These are phyloP conservation scores for Talpa occidentalis DNA, from an alignment of 2,113 vertebrate genomes.

Conservation along the genomic window DNA sequence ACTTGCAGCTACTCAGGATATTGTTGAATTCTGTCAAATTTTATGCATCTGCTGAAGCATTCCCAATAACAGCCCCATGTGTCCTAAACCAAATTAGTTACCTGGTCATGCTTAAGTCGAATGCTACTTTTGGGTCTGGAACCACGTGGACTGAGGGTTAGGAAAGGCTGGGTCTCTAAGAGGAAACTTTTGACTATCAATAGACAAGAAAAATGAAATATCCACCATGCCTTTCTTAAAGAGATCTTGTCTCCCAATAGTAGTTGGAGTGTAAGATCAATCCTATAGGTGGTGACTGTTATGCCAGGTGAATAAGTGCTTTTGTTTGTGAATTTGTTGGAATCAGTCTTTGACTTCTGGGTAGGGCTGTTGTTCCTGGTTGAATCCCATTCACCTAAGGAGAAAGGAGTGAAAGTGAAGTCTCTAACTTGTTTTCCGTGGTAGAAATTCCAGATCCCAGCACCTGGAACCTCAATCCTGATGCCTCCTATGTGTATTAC, in stretches of 20 bases:
- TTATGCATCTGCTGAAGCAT: background rate
- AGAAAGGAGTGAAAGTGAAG: background rate
- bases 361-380: background rate
- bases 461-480: slow-evolving; percentile 93
- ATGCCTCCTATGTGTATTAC: slow-evolving; percentile 96
- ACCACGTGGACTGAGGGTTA: background rate
- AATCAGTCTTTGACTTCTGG: background rate
- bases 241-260: background rate
- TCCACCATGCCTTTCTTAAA: background rate
- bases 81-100: background rate
- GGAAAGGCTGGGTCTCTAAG: background rate
- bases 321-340: background rate
- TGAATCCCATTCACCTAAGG: background rate
- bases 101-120: background rate
- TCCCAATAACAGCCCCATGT: background rate
- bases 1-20: background rate
- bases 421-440: slow-evolving; percentile 44
- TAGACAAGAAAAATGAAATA: background rate
- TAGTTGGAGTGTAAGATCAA: accelerated
- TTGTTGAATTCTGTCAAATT: background rate
- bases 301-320: background rate
- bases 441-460: slow-evolving; percentile 93
- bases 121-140: background rate
- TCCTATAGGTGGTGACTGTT: background rate
- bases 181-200: background rate